Conservation (phyloP, 1,140 invertebrate genomes). For the Anoplophora glabripennis region DNA sequence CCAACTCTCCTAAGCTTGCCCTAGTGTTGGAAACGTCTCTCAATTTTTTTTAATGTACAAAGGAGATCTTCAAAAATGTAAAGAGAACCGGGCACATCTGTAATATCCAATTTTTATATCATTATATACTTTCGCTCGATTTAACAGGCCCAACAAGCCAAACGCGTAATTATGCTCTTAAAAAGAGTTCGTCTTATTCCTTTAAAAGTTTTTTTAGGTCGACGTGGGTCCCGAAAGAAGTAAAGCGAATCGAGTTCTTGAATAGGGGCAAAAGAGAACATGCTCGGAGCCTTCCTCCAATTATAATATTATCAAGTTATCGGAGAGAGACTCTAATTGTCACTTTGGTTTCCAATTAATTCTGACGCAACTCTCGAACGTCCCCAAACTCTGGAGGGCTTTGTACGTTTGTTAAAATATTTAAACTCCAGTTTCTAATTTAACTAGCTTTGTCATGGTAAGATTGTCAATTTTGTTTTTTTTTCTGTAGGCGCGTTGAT, state of each 20-base stretch:
- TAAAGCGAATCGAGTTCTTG: slow-evolving; percentile 18
- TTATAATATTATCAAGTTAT: slow-evolving; percentile 44
- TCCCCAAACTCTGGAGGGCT: slow-evolving; percentile 30
- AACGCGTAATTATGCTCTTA: slow-evolving; percentile 30
- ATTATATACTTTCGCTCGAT: slow-evolving; percentile 37
- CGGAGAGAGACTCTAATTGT: slow-evolving; percentile 42
- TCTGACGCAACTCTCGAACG: slow-evolving; percentile 24
- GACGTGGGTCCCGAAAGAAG: slow-evolving; percentile 1
- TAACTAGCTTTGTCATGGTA: too few species aligned
- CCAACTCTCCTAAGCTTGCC: too few species aligned
- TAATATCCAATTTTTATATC: slow-evolving; percentile 37
- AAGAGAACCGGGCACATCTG: background rate
- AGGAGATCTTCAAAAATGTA: too few species aligned
- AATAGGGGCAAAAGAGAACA: slow-evolving; percentile 22
- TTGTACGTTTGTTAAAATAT: slow-evolving; percentile 20
- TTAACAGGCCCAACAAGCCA: slow-evolving; percentile 23
- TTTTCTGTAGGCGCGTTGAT: slow-evolving; percentile 29
- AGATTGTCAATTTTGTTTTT: too few species aligned
- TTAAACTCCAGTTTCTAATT: slow-evolving; percentile 8
- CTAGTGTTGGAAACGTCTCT: too few species aligned
- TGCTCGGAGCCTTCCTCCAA: slow-evolving; percentile 33
- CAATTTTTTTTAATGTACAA: too few species aligned
- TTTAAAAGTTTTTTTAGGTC: slow-evolving; percentile 14
- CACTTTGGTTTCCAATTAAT: slow-evolving; percentile 42
- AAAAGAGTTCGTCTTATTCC: slow-evolving; percentile 21